Conservation (phyloP, 2,888 invertebrate species). For the Spodoptera littoralis region DNA sequence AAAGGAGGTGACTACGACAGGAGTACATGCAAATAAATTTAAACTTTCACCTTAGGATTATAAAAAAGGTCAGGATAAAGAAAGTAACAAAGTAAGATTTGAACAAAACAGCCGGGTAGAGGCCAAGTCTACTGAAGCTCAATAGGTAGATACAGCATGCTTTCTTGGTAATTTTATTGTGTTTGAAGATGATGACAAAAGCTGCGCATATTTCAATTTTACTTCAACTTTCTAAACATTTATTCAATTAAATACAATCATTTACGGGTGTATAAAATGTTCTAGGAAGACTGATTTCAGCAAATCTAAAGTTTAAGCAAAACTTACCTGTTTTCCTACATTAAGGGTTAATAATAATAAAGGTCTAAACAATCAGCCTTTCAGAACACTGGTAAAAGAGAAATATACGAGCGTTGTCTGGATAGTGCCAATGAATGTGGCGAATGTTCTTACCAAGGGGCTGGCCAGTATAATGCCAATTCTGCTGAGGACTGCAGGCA, state of each 20-base stretch:
- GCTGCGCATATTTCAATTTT: slow-evolving; percentile 54
- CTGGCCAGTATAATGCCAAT: slow-evolving; percentile 98
- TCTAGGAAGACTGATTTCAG: slow-evolving; percentile 33
- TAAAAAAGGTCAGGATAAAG: slow-evolving; percentile 7
- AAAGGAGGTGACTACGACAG: slow-evolving; percentile 14
- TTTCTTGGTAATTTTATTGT: slow-evolving; percentile 55
- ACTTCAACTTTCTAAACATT: slow-evolving; percentile 6
- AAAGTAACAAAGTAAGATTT: slow-evolving; percentile 5
- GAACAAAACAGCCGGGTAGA: slow-evolving; percentile 7
- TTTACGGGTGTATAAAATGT: slow-evolving; percentile 1
- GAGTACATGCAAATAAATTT: slow-evolving; percentile 20
- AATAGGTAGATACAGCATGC: slow-evolving; percentile 60
- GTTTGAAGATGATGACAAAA: slow-evolving; percentile 62
- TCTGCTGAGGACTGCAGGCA: slow-evolving; percentile 98
- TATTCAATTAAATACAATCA: neutral
- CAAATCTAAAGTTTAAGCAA: slow-evolving; percentile 1
- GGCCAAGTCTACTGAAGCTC: slow-evolving; percentile 47
- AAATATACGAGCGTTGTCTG: slow-evolving; percentile 81
- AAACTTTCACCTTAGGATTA: neutral
- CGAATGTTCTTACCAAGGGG: slow-evolving; percentile 95
- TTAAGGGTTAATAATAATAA: slow-evolving; percentile 5
- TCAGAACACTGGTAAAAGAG: slow-evolving; percentile 58
- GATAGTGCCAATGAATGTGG: slow-evolving; percentile 86
- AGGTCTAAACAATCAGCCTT: slow-evolving; percentile 27
- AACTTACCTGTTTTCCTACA: slow-evolving; percentile 36